Base-by-base conservation (phyloP, 2,888 invertebrate genomes). In the Agrochola lychnidis region DNA sequence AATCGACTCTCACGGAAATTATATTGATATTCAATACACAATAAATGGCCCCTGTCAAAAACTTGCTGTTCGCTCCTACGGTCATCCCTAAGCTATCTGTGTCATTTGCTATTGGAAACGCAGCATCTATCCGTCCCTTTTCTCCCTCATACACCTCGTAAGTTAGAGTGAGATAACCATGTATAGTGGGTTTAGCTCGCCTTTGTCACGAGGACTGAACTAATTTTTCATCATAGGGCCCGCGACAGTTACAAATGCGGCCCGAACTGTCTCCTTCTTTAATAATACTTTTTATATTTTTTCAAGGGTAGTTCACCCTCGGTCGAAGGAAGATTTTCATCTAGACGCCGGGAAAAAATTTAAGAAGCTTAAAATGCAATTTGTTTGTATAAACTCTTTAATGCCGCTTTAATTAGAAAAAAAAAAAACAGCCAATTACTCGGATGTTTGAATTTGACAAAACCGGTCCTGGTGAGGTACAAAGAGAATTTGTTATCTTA, bases 1-100 rank as follows among this genome's bases (percentile, higher is more conserved):
- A 96, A 96, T 96, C 95, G 94, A 96, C 96, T 96, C 95, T 94
- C 95, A 95, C 95, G 95, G 94, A 96, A 96, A 96, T 96, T 96
- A 96, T 96, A 97, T 97, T 96, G 96, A 96, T 97, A 97, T 97
- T 96, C 96, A 96, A 97, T 97, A 96, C 95, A 96, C 96, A 96
- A 96, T 94, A 96, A 96, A 97, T 97, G 96, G 95, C 91, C 89
- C 91, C 96, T 97, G 96, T 97, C 97, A 96, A 95, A 96, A 96
- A 96, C 96, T 96, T 96, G 96, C 96, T 96, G 96, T 96, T 96
- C 96, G 95, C 96, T 96, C 95, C 95, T 96, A 96, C 96, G 96
- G 96, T 96, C 96, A 97, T 96, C 96, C 96, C 96, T 96, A 96
- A 96, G 96, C 96, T 96, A 95, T 96, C 96, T 96, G 92, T 96